Evolutionary conservation across 2,888 invertebrate genomes (phyloP).

Genomic region (Escarpia spicata): DNA sequence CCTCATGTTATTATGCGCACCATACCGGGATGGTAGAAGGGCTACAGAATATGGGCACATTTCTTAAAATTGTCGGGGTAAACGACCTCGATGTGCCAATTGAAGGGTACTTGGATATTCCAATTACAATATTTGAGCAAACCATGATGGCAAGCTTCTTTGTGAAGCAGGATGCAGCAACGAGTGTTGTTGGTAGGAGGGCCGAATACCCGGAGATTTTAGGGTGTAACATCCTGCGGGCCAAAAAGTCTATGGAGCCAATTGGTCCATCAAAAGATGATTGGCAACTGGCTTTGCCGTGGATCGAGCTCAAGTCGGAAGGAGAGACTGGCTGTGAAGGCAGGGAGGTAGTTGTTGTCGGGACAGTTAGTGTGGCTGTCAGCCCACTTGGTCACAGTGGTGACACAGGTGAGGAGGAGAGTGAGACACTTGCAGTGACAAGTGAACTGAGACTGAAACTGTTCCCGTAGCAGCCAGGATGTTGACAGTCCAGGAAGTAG

Average conservation of each 20-base stretch:
- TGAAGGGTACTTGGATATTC: not conserved
- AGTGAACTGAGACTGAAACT: no score
- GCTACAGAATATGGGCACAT: not conserved
- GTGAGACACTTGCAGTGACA: no score
- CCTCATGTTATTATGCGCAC: not conserved
- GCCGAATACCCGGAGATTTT: not conserved
- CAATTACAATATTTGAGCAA: not conserved
- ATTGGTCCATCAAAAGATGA: no score
- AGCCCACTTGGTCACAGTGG: no score
- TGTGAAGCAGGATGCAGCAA: not conserved
- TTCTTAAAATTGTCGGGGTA: not conserved
- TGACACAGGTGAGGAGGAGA: no score
- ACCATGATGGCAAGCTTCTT: not conserved
- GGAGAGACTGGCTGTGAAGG: no score
- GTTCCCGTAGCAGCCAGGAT: no score
- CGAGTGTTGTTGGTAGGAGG: not conserved
- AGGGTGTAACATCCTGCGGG: not conserved
- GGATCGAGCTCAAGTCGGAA: no score
- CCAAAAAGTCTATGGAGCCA: not conserved
- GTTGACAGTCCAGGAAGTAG: no score
- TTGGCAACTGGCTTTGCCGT: no score
- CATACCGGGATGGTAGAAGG: not conserved
- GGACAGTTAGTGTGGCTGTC: no score
- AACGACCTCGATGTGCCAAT: not conserved
- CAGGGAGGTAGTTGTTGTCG: no score